Evolutionary conservation across 2,797 vertebrate genomes (phyloP).

Genomic region (Cygnus olor): DNA sequence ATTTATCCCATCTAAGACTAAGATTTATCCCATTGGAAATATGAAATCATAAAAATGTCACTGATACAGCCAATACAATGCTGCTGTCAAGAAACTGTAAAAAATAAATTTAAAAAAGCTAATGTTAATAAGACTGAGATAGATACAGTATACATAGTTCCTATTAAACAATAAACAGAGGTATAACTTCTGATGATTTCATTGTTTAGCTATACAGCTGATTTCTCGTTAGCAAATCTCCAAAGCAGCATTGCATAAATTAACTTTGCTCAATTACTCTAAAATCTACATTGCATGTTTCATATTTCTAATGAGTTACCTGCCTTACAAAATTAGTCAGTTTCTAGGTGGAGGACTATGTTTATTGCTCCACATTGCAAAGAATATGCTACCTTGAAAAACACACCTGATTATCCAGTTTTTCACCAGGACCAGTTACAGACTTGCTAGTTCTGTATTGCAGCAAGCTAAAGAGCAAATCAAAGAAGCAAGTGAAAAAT

Average conservation of each 20-base stretch:
- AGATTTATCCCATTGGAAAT: not conserved
- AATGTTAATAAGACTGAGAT: not conserved
- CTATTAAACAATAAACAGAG: not conserved
- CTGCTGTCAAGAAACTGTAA: not conserved
- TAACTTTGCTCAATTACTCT: not conserved
- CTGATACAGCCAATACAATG: not conserved
- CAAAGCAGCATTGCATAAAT: not conserved
- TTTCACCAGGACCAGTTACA: constrained; percentile 24
- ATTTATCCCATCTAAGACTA: not conserved
- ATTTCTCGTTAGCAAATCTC: not conserved
- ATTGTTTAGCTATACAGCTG: not conserved
- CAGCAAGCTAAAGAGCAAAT: constrained; percentile 61
- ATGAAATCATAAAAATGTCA: not conserved
- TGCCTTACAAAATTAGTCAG: not conserved
- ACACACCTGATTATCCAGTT: constrained; percentile 67
- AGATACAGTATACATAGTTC: not conserved
- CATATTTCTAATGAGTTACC: not conserved
- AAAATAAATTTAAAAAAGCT: not conserved
- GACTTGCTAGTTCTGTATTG: constrained; percentile 21
- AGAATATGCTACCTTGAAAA: constrained; percentile 17
- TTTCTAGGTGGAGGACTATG: not conserved
- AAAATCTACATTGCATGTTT: not conserved
- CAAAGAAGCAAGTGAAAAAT: constrained; percentile 50
- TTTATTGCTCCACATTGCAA: constrained; percentile 1
- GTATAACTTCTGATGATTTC: not conserved